These are phyloP conservation scores for Virgularia gustaviana DNA, from an alignment of 92 coral and sea anemone genomes.

Conservation along the genomic window DNA sequence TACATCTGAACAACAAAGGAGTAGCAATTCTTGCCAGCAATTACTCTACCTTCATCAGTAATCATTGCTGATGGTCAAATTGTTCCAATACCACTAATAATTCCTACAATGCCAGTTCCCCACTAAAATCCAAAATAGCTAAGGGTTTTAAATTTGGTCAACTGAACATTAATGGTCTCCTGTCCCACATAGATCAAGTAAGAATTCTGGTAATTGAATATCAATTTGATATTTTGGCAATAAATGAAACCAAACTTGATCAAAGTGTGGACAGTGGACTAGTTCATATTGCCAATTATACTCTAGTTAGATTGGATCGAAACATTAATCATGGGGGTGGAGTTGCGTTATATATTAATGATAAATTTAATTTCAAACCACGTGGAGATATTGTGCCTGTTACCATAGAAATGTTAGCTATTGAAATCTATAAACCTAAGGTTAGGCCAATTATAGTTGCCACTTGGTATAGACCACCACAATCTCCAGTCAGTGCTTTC, in stretches of 20 bases:
- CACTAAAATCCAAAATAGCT: too few species aligned
- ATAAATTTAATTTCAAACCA: neutral
- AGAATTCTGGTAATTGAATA: constrained; percentile 25
- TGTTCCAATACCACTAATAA: too few species aligned
- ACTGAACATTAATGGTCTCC: constrained; percentile 39
- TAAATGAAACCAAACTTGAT: constrained; percentile 42
- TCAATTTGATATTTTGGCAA: constrained; percentile 28
- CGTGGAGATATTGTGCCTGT: constrained; percentile 8
- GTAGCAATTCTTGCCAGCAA: constrained; percentile 43
- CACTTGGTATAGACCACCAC: constrained; percentile 41
- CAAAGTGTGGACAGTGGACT: neutral
- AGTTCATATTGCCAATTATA: neutral
- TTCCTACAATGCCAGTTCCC: too few species aligned
- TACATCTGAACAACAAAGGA: constrained; percentile 50
- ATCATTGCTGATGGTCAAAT: too few species aligned
- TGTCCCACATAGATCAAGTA: constrained; percentile 22
- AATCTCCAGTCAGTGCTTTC: constrained; percentile 9
- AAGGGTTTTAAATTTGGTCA: constrained; percentile 26
- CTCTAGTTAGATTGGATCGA: constrained; percentile 3
- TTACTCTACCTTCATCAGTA: neutral
- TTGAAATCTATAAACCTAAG: constrained; percentile 16
- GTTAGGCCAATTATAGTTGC: constrained; percentile 13
- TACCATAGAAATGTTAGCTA: constrained; percentile 18
- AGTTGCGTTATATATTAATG: constrained; percentile 3
- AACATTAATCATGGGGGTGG: constrained; percentile 15